Base-by-base conservation (phyloP, 2,113 vertebrate species). In the Scomber colias region DNA sequence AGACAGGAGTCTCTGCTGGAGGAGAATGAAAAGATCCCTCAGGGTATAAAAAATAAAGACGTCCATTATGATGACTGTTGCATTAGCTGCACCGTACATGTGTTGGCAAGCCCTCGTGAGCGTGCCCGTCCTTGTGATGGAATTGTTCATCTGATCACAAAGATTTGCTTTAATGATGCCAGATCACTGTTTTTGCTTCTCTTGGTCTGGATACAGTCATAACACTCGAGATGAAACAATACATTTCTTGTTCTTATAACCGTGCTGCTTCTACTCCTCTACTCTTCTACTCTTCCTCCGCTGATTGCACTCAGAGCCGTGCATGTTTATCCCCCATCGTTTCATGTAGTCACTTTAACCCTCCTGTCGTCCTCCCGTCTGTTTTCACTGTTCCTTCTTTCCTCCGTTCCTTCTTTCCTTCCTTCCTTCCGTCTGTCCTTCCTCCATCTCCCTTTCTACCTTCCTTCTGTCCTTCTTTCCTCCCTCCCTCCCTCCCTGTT, bases 31-130 rank as follows among this genome's bases (percentile, higher is more conserved):
- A 24, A 67, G 2, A 30, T 71, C 71, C 63, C 78, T 62, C 30
- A 13, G 0, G 3, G 35, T 76, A 66, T 57, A 65, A 53, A 85
- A 69, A 75, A 53, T 83, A 69, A 75, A 50, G 11, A 24, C 21
- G 15, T 10, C 19, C 44, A 50, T 35, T 56, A 48, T 31, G 44
- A 57, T 30, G 59, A 69, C 48, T 71, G 13, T 15, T 77, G 51
- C 61, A 59, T 76, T 64, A 55, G 19, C 27, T 50, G 14, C 21
- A 11, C 44, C 50, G 35, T 71, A 55, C 35, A 11, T 55, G 67
- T 60, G 17, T 70, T 19, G 35, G 27, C 49, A n/a, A 49, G 56
- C 16, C 63, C 49, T 40, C 24, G 11, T 30, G 53, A 67, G 14
- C 59, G 2, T 16, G 40, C 57, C 27, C 31, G 21, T 61, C 45